Evolutionary conservation across 2,888 invertebrate species (phyloP), one percentile per base, ranked within the genome.

Genomic region (Lottia gigantea): DNA sequence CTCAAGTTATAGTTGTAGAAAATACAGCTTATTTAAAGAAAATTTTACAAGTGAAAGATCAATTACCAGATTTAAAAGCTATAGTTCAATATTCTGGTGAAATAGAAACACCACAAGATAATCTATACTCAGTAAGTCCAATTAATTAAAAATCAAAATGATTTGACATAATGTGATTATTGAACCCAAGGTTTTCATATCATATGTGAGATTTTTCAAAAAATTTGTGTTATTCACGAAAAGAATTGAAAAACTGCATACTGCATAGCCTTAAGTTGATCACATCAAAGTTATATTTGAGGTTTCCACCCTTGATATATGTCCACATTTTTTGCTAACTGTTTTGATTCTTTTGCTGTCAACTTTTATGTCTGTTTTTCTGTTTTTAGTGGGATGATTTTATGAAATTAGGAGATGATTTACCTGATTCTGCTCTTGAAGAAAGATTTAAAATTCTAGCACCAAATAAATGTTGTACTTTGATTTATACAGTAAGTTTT

Each of bases 1-100:
- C 95, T n/a, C 95, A 95, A 88, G 94, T 97, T 82, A 93, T 95
- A 78, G 93, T 95, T 0, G 95, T 96, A 0, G 95, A 97, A 73
- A 95, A 96, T 89, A 91, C 93, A 76, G 93, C 93, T 83, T 96
- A 95, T 87, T 91, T 96, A 83, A 93, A 94, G 71, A 97, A 97
- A 89, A 93, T 96, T 79, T 89, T 94, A 63, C 89, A 81, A 61
- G 80, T 88, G 15, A 80, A 82, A 77, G 79, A 80, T n/a, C 66
- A 76, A 0, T 76, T 88, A 40, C 87, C 87, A 0, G 65, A 82
- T 46, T 90, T 97, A 12, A 95, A 95, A 89, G 94, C 94, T 3
- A 93, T 95, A 67, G 90, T 97, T 65, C 88, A 88, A 76, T 89
- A 88, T 73, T 88, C 89, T 0, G 93, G 92, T 4, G 89, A 90